Evolutionary conservation across 2,797 vertebrate genomes (phyloP).

Genomic region (Onychomys leucogaster): DNA sequence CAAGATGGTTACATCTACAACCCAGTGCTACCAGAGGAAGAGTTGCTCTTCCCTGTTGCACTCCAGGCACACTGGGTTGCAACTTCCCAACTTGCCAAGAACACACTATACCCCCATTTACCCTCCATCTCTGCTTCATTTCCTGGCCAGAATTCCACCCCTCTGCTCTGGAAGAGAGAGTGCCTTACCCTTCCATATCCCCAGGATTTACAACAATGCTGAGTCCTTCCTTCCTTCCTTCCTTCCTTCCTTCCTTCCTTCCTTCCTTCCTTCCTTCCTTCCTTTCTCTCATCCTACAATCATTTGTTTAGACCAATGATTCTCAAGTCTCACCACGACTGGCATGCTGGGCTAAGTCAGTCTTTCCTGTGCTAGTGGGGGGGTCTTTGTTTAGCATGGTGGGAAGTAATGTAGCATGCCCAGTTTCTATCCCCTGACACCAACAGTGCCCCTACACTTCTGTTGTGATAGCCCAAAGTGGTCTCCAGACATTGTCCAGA

Average conservation of each 20-base stretch:
- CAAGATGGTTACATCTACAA: no score
- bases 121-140: not conserved
- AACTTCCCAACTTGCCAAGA: not conserved
- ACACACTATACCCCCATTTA: not conserved
- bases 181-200: not conserved
- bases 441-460: not conserved
- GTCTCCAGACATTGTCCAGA: not conserved
- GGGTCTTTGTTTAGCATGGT: not conserved
- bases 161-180: not conserved
- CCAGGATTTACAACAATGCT: not conserved
- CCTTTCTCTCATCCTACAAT: not conserved
- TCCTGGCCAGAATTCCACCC: not conserved
- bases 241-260: not conserved
- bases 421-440: not conserved
- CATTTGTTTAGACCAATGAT: not conserved
- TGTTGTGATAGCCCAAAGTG: not conserved
- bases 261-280: not conserved
- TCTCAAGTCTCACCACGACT: not conserved
- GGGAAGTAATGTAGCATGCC: not conserved
- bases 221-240: not conserved
- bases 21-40: not conserved
- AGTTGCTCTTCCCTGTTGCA: rapidly evolving
- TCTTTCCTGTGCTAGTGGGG: not conserved
- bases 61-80: not conserved
- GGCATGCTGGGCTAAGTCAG: not conserved